These are phyloP conservation scores for Anguilla anguilla DNA, from an alignment of 2,797 vertebrate genomes.

Conservation along the genomic window DNA sequence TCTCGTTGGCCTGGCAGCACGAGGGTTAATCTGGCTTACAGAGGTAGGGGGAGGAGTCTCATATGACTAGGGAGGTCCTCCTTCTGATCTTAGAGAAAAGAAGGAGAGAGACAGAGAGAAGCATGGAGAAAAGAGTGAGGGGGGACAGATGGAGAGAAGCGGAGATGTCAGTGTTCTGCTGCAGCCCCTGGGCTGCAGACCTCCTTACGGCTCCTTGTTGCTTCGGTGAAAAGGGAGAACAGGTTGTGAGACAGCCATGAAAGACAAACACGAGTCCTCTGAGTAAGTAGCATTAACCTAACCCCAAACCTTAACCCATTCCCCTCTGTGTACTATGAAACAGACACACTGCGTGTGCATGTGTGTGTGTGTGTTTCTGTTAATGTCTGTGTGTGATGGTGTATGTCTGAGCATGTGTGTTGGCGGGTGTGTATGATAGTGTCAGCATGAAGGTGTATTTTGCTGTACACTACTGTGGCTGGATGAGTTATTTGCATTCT, in stretches of 20 bases:
- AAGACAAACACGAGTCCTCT: background rate
- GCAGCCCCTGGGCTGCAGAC: conserved; percentile 64
- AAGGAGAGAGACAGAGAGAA: conserved; percentile 48
- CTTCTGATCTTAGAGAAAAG: conserved; percentile 67
- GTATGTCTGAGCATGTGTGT: conserved; percentile 27
- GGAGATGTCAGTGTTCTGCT: conserved; percentile 55
- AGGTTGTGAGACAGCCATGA: conserved; percentile 25
- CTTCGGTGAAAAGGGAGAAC: conserved; percentile 32
- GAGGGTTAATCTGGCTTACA: conserved; percentile 72
- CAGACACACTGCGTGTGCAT: conserved; percentile 48
- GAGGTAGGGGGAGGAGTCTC: conserved; percentile 52
- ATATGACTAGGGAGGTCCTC: conserved; percentile 48
- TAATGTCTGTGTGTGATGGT: conserved; percentile 18
- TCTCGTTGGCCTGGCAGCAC: conserved; percentile 45
- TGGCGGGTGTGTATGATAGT: conserved; percentile 33
- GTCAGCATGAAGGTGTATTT: conserved; percentile 16
- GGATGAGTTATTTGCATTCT: background rate
- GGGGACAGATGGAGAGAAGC: conserved; percentile 15
- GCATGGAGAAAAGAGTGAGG: conserved; percentile 57
- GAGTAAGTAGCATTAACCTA: conserved; percentile 3
- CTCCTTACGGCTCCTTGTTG: conserved; percentile 40
- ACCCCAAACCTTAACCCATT: background rate
- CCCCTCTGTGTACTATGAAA: background rate
- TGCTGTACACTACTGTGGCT: background rate
- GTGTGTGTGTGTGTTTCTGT: conserved; percentile 7